Evolutionary conservation across 2,797 vertebrate genomes (phyloP), one percentile per base, ranked within the genome.

Genomic region (Perdix hodgsoniae): DNA sequence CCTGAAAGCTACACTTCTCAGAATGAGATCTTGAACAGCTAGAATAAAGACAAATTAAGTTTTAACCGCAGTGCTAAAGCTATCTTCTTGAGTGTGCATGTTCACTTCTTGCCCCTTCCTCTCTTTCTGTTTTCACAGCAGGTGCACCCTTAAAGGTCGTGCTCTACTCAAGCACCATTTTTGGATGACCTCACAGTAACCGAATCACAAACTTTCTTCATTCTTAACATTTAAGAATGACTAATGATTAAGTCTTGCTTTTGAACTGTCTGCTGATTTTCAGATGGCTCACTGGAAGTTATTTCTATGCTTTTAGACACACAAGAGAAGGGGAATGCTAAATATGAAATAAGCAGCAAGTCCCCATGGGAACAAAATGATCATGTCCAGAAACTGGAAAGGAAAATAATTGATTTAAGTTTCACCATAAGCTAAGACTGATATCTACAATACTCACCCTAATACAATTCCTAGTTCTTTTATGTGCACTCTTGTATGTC

Each of bases 391-490:
- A 70, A 82, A 78, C 16, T 10, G 35, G 23, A 67, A 81, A 76
- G 9, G 39, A 88, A 90, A 74, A 39, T 19, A 80, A 71, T 3
- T 65, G 61, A 15, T 29, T 24, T 37, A 37, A 69, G 27, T 76
- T 83, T 73, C 86, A 44, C 8, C 14, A 23, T 12, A 14, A 17
- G 24, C 83, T 31, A 69, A 54, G 66, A 85, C 15, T 2, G 3
- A 24, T 61, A 83, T 21, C 47, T 79, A 73, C 14, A 70, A 73
- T 80, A 98, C 98, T 98, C 94, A 99, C 98, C 98, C 98, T 93
- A 99, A 89, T 3, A 98, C 98, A 49, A 98, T 92, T 64, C 98
- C 98, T 88, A 99, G 96, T 84, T 99, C 98, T 95, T 98, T 98
- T 52, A 98, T 98, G 10, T 98, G 98, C 64, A 98, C 98, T 94